A percentile compares a stretch with the other conserved stretches of the same genome.
Conservation (phyloP, 1,140 invertebrate genomes). For the Ctenoplectra terminalis region DNA sequence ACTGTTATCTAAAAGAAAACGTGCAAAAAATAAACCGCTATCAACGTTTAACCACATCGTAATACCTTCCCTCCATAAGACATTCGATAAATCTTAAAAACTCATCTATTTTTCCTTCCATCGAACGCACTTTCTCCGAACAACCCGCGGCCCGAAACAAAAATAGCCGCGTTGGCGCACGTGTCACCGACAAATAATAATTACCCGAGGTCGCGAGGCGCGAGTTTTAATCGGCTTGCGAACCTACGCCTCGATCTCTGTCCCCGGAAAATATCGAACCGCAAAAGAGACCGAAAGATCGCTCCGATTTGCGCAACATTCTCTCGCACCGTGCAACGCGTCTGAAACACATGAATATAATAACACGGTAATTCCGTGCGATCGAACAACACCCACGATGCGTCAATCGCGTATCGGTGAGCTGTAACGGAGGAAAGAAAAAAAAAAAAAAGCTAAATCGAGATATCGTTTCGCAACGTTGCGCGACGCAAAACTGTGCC, state of each 20-base stretch:
- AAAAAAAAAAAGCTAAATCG: background rate
- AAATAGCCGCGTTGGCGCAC: background rate
- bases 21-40: background rate
- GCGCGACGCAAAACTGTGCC: background rate
- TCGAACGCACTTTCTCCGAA: background rate
- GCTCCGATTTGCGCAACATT: background rate
- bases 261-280: background rate
- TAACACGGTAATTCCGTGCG: background rate
- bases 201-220: background rate
- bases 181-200: conserved; percentile 13
- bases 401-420: background rate
- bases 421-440: no score
- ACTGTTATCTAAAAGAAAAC: background rate
- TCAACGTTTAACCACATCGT: background rate
- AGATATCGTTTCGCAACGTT: background rate
- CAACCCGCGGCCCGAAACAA: background rate
- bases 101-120: no score
- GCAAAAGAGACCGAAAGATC: background rate
- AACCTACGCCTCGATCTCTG: background rate
- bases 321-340: no score
- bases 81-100: background rate
- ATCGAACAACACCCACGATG: background rate
- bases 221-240: conserved; percentile 10
- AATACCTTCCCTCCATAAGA: background rate
- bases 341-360: background rate